Conservation (phyloP, 2,797 vertebrate species). For the Pangasius mekongensis region DNA sequence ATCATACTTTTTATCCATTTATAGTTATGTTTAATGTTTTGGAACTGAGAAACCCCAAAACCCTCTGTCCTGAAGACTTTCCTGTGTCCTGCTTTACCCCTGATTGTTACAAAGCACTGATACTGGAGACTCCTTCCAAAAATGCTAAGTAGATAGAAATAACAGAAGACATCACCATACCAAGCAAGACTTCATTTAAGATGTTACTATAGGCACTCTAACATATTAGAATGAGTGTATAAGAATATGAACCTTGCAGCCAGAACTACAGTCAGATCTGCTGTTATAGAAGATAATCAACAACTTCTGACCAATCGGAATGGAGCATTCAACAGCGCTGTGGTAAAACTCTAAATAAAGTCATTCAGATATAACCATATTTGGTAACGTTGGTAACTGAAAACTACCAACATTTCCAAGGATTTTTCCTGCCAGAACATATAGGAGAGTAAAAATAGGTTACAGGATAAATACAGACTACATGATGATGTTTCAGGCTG, state of each 20-base stretch:
- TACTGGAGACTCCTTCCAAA: too few relatives aligned
- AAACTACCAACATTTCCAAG: not conserved
- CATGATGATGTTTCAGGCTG: constrained; percentile 20
- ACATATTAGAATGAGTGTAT: not conserved
- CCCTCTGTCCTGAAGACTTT: too few relatives aligned
- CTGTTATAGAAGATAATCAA: not conserved
- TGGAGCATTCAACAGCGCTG: not conserved
- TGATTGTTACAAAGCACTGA: too few relatives aligned
- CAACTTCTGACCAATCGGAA: not conserved
- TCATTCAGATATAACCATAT: not conserved
- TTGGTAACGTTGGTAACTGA: not conserved
- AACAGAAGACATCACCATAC: not conserved
- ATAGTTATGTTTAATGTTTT: not conserved
- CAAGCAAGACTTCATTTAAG: not conserved
- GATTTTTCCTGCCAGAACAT: not conserved
- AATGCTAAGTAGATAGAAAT: not conserved
- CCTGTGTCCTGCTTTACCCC: too few relatives aligned
- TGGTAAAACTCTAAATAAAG: not conserved
- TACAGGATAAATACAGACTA: constrained; percentile 29
- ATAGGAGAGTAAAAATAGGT: constrained; percentile 2
- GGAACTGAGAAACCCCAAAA: too few relatives aligned
- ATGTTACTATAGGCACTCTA: not conserved
- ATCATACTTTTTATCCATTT: too few relatives aligned
- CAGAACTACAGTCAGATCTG: not conserved
- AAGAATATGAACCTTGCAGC: not conserved